Base-by-base conservation (phyloP, 2,888 invertebrate genomes). In the Ceratothoa steindachneri region DNA sequence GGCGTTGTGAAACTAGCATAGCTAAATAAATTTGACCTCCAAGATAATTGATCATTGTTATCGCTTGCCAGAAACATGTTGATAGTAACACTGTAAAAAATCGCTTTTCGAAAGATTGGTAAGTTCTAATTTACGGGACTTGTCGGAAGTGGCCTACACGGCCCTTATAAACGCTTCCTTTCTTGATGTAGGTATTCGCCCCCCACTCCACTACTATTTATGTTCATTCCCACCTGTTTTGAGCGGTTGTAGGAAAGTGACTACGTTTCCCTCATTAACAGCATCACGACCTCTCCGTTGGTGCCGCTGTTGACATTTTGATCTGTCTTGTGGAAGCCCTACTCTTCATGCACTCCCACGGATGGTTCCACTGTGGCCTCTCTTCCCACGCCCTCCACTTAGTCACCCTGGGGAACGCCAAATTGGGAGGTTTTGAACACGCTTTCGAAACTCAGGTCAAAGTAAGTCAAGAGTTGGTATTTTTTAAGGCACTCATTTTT, bases 361-460 rank as follows among this genome's bases (percentile, higher is more conserved):
- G 83, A 70, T 82, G 84, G 65, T 80, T 86, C 0, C 86, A 86
- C 80, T 84, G 85, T 80, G 83, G 82, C 71, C 80, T 86, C 24
- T 83, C 85, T 24, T 86, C 86, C 1, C 85, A 86, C 81, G 84
- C 86, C 30, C 81, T 86, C 24, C 84, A 84, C 76, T 81, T 86
- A 15, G 82, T 85, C 15, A 82, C 81, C 52, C 80, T 81, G 15
- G 80, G 82, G 69, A 81, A 81, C 12, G 85, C 85, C 60, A 86
- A 86, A 80, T 81, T 86, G 29, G 84, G 84, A 22, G 85, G 85
- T 80, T 84, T 86, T 80, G 86, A 86, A 77, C 85, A 85, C 80
- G 83, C 84, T 31, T 55, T 80, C 2, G 74, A 77, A n/a, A 53
- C 69, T 51, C 76, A 79, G 12, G 74, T 74, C 12, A 73, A 77